Percentiles rank a stretch among this genome's conserved stretches.
phyloP scores from a whole-genome alignment of 1,140 invertebrate genomes.

The Hypothenemus hampei region DNA sequence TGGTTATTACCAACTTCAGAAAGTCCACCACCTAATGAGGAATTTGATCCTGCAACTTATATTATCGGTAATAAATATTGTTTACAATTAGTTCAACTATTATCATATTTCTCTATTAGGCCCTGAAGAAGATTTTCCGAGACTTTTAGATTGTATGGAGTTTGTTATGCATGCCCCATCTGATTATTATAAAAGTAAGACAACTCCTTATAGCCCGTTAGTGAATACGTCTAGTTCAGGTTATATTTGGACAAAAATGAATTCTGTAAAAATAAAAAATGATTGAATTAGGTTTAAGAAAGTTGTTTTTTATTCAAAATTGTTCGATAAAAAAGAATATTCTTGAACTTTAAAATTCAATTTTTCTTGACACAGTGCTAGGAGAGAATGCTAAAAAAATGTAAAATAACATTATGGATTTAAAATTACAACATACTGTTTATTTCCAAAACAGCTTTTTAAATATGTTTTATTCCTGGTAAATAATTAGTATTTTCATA shows the following conservation, averaged over 20 bases:
- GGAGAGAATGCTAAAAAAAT: neutral
- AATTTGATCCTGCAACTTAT: slow-evolving; percentile 87
- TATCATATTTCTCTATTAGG: slow-evolving; percentile 50
- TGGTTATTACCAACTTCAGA: slow-evolving; percentile 84
- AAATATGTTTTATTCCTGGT: slow-evolving; percentile 18
- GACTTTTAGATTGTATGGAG: slow-evolving; percentile 81
- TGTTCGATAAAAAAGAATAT: neutral
- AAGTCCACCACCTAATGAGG: slow-evolving; percentile 70
- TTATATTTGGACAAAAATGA: slow-evolving; percentile 62
- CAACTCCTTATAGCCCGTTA: slow-evolving; percentile 67
- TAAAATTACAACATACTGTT: slow-evolving; percentile 11
- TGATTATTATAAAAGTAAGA: slow-evolving; percentile 78
- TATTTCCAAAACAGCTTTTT: slow-evolving; percentile 25
- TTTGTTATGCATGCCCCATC: slow-evolving; percentile 92
- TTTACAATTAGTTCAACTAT: neutral
- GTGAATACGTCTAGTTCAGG: slow-evolving; percentile 52
- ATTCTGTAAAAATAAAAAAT: slow-evolving; percentile 23
- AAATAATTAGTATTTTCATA: neutral
- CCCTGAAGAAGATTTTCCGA: slow-evolving; percentile 84
- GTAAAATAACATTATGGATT: neutral
- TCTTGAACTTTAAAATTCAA: neutral
- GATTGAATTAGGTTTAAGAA: neutral
- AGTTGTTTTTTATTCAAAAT: slow-evolving; percentile 1
- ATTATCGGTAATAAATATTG: slow-evolving; percentile 62
- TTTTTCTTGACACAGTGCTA: neutral